Base-by-base conservation (phyloP, 1,140 invertebrate species). In the Drosophila pachea region DNA sequence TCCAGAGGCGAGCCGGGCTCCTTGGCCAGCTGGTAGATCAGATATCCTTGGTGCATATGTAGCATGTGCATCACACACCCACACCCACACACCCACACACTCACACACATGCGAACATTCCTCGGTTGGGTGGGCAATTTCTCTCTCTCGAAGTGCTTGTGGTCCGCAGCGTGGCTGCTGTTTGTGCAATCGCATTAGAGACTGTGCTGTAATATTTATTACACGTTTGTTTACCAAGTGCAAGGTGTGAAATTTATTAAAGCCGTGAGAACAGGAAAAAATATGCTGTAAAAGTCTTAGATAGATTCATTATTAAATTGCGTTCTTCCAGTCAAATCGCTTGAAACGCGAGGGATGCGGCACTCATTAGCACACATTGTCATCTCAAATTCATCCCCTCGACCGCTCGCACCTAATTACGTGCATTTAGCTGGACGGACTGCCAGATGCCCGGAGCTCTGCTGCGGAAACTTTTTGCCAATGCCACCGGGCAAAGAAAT, bases 131-230 rank as follows among this genome's bases (percentile, higher is more conserved):
- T 60, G 59, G 47, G 43, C 59, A 68, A 78, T 78, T 74, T 70
- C 75, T 63, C 56, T 63, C 56, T 66, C 47, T 53, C 48, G 78
- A 70, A 74, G 75, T 77, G 75, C 73, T 73, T 69, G 74, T 59
- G 47, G 49, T 74, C 60, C 56, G 65, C 65, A 74, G 56, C 77
- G 75, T 47, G 74, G 75, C 76, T 60, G 55, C 55, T 70, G 74
- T 68, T 74, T 73, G 76, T 78, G 75, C 65, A 78, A 78, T 78
- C 78, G 70, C 70, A 78, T 78, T 77, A 78, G 75, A 71, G 75
- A 68, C 69, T 78, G 66, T 64, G 40, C 60, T 71, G 52, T 31
- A 74, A 74, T 66, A 73, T 74, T 74, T 74, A 74, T 74, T 70
- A 65, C 61, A 47, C 64, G 55, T 61, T 60, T 74, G 50, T 73